phyloP scores from a whole-genome alignment of 1,140 invertebrate genomes.

The Drosophila sechellia region DNA sequence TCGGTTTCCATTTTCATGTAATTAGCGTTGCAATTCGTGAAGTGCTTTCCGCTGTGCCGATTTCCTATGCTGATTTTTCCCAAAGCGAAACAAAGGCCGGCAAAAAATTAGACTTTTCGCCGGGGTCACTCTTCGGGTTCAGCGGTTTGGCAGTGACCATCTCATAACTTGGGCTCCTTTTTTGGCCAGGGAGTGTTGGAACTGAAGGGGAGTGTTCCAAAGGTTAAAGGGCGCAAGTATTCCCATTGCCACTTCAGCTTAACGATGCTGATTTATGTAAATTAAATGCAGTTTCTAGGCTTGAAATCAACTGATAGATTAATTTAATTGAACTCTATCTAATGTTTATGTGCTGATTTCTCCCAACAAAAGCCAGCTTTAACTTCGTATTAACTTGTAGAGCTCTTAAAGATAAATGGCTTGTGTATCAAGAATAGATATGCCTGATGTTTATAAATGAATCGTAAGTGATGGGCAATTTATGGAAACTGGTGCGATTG shows the following conservation, averaged over 20 bases:
- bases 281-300: too few species aligned
- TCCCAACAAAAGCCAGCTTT: too few species aligned
- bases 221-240: not conserved
- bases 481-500: slow-evolving; percentile 27
- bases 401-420: slow-evolving; percentile 15
- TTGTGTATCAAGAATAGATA: too few species aligned
- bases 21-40: slow-evolving; percentile 80
- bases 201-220: not conserved
- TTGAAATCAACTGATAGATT: too few species aligned
- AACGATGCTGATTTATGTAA: not conserved
- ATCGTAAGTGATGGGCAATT: slow-evolving; percentile 20
- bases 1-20: slow-evolving; percentile 71
- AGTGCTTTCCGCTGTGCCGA: slow-evolving; percentile 61
- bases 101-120: slow-evolving; percentile 41
- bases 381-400: not conserved
- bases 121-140: slow-evolving; percentile 39
- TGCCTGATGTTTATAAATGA: slow-evolving; percentile 26
- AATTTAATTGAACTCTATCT: too few species aligned
- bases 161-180: slow-evolving; percentile 30
- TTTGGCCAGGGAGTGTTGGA: not conserved
- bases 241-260: not conserved
- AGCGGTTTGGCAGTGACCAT: slow-evolving; percentile 19
- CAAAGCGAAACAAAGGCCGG: slow-evolving; percentile 13
- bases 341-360: too few species aligned
- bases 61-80: slow-evolving; percentile 56